Evolutionary conservation across 2,888 invertebrate genomes (phyloP), one percentile per base, ranked within the genome.

Genomic region (Eupithecia subfuscata): DNA sequence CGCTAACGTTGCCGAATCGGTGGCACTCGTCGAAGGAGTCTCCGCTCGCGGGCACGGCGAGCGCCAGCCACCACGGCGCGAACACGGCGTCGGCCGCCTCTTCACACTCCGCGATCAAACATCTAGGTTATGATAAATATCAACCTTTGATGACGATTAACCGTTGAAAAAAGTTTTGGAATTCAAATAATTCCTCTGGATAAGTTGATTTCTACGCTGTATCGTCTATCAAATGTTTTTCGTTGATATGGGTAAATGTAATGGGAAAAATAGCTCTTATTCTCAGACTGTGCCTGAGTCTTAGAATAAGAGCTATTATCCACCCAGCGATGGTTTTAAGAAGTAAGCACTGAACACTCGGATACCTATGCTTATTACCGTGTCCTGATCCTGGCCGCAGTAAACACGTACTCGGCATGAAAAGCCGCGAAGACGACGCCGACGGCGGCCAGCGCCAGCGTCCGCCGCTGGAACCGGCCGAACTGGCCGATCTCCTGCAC

Each of bases 51-150:
- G 95, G 95, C 4, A 94, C 87, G 0, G 95, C 95, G 73, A 89
- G 83, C 14, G 86, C 79, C 30, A 95, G 80, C 95, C 96, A 96
- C 0, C 84, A 22, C 0, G 92, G 90, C n/a, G 87, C 79, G 78
- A 91, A 94, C 18, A 86, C 85, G 0, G 89, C 79, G 5, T 84
- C 78, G 0, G 78, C 79, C 5, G 76, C 69, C 37, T 73, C 77
- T 71, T 89, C 89, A 69, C 89, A 90, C 73, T 89, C 89, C 5
- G 86, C 84, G 45, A 89, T 88, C 18, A 87, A 45, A 69, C 89
- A 90, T 80, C 89, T 90, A 68, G 4, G 30, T 30, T 30, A 30
- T 7, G 16, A 11, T 4, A 7, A 37, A 7, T 37, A 37, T 16
- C 18, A 48, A 1, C n/a, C n/a, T 30, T 22, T 63, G 30, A 63